A percentile compares a stretch with the other conserved stretches of the same genome.
These are phyloP conservation scores for Candidula unifasciata DNA, from an alignment of 2,888 invertebrate genomes.

Conservation along the genomic window DNA sequence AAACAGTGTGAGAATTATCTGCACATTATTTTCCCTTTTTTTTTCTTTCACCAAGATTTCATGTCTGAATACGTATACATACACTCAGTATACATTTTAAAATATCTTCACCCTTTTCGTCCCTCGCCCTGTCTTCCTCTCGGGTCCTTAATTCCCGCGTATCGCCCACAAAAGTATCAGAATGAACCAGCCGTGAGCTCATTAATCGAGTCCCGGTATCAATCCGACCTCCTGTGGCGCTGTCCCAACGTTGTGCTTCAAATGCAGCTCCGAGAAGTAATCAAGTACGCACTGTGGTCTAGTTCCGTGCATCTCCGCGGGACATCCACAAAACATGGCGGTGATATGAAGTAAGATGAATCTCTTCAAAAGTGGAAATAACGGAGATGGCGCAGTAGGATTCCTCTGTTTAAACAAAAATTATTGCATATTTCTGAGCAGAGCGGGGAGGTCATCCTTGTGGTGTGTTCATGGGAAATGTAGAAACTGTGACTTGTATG, in stretches of 20 bases:
- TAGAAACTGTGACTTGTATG: neutral
- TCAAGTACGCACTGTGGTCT: conserved; percentile 44
- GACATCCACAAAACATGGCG: conserved; percentile 38
- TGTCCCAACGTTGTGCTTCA: conserved; percentile 38
- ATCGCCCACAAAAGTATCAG: conserved; percentile 22
- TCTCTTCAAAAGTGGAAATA: conserved; percentile 33
- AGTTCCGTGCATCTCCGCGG: conserved; percentile 43
- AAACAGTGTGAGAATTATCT: no score
- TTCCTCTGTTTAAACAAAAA: neutral
- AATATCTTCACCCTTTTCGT: neutral
- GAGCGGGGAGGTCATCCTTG: neutral
- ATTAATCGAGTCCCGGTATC: conserved; percentile 46
- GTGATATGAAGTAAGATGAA: conserved; percentile 40
- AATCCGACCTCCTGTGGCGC: conserved; percentile 41
- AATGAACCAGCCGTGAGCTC: conserved; percentile 37
- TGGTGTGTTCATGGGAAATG: no score
- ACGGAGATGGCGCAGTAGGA: conserved; percentile 24
- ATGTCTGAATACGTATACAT: no score
- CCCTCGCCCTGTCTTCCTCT: neutral
- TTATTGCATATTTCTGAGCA: neutral
- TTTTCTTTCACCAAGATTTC: no score
- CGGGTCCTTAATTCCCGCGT: neutral
- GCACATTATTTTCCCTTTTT: no score
- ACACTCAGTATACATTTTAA: no score
- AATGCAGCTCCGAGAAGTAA: conserved; percentile 48